Evolutionary conservation across 1,140 invertebrate species (phyloP).

Genomic region (Anoplolepis gracilipes): DNA sequence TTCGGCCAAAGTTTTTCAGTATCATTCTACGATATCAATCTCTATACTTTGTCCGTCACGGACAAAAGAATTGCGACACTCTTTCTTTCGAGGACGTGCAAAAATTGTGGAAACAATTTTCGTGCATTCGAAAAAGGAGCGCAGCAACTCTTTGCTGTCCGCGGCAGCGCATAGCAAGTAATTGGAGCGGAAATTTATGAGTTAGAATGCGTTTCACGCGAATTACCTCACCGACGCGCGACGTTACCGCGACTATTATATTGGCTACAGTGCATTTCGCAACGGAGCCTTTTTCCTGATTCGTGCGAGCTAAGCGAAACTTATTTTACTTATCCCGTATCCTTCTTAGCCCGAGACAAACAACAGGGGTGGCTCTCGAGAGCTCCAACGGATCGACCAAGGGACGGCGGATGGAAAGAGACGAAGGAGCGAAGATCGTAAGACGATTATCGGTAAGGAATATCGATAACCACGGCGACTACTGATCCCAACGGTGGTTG

Average conservation of each 20-base stretch:
- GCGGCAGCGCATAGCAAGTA: constrained; percentile 14
- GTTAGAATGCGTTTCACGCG: background rate
- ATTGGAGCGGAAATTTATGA: constrained; percentile 42
- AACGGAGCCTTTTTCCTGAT: background rate
- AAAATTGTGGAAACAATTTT: constrained; percentile 7
- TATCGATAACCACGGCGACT: constrained; percentile 62
- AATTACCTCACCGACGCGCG: constrained; percentile 10
- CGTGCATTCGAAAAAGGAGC: background rate
- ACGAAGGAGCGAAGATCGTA: constrained; percentile 59
- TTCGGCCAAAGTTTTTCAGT: background rate
- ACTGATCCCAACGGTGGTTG: constrained; percentile 53
- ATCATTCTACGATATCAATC: background rate
- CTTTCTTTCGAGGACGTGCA: background rate
- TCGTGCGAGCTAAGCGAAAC: background rate
- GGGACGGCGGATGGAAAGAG: constrained; percentile 1
- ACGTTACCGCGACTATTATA: background rate
- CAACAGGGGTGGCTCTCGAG: background rate
- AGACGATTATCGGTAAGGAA: constrained; percentile 67
- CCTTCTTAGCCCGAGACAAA: constrained; percentile 28
- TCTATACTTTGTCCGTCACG: too few relatives aligned
- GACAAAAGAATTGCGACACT: background rate
- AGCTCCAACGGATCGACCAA: background rate
- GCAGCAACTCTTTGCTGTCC: constrained; percentile 1
- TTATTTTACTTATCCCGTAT: constrained; percentile 33
- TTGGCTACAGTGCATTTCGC: background rate